Percentiles rank a stretch among this genome's conserved stretches.
Evolutionary conservation across 2,888 invertebrate species (phyloP).

Genomic region (Polia nebulosa): DNA sequence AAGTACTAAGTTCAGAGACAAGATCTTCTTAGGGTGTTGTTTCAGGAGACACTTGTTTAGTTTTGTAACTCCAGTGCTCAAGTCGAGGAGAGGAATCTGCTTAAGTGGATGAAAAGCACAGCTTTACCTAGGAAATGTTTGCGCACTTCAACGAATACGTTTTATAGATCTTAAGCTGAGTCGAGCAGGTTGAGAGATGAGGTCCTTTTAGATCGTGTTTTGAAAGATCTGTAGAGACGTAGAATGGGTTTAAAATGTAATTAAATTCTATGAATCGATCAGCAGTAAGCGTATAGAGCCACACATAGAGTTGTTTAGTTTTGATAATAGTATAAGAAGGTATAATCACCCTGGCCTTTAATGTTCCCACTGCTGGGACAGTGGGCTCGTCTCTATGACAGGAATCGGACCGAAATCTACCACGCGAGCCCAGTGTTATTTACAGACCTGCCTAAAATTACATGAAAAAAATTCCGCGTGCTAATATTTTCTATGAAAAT

Average conservation of each 20-base stretch:
- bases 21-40: slow-evolving; percentile 66
- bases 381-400: no score
- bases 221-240: background rate
- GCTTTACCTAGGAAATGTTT: slow-evolving; percentile 59
- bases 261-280: background rate
- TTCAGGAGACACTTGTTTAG: slow-evolving; percentile 63
- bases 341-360: no score
- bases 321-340: no score
- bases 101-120: slow-evolving; percentile 67
- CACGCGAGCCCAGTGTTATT: no score
- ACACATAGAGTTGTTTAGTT: no score
- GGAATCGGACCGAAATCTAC: no score
- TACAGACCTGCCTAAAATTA: background rate
- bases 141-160: slow-evolving; percentile 47
- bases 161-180: slow-evolving; percentile 43
- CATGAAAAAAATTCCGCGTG: background rate
- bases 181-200: slow-evolving; percentile 23
- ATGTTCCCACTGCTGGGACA: no score
- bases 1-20: slow-evolving; percentile 60
- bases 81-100: slow-evolving; percentile 60
- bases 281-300: background rate
- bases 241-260: background rate
- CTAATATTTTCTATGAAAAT: background rate
- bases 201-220: slow-evolving; percentile 21
- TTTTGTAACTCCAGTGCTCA: slow-evolving; percentile 65